These are phyloP conservation scores for Hesperia comma DNA, from an alignment of 2,888 invertebrate genomes.

Conservation along the genomic window DNA sequence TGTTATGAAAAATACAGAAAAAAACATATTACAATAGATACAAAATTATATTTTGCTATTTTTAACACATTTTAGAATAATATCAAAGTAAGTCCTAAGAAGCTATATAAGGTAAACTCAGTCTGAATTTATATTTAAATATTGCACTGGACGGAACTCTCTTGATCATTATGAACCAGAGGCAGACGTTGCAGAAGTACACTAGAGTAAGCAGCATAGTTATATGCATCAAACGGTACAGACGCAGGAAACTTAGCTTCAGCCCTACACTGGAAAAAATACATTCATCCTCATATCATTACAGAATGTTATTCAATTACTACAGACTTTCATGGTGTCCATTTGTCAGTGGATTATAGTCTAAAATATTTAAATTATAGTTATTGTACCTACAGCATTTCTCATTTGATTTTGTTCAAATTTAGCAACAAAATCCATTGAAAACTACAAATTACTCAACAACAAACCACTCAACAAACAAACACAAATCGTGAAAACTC, in stretches of 20 bases:
- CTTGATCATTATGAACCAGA: slow-evolving; percentile 75
- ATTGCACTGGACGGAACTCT: slow-evolving; percentile 60
- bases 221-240: slow-evolving; percentile 72
- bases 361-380: too few relatives aligned
- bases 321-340: too few relatives aligned
- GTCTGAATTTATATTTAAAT: slow-evolving; percentile 64
- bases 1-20: not conserved
- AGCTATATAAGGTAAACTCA: slow-evolving; percentile 52
- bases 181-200: slow-evolving; percentile 74
- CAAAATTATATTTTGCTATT: slow-evolving; percentile 21
- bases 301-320: too few relatives aligned
- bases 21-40: slow-evolving; percentile 10
- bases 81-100: slow-evolving; percentile 11
- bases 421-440: too few relatives aligned
- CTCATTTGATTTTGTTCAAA: too few relatives aligned
- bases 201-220: slow-evolving; percentile 72
- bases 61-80: slow-evolving; percentile 10
- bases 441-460: too few relatives aligned
- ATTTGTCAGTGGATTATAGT: too few relatives aligned
- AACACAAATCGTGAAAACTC: too few relatives aligned
- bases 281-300: not conserved
- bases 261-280: slow-evolving; percentile 67
- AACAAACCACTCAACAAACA: too few relatives aligned
- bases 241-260: slow-evolving; percentile 71
- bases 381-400: too few relatives aligned